These are phyloP conservation scores for Coryphaenoides rupestris DNA, from an alignment of 2,113 vertebrate genomes.

Conservation along the genomic window DNA sequence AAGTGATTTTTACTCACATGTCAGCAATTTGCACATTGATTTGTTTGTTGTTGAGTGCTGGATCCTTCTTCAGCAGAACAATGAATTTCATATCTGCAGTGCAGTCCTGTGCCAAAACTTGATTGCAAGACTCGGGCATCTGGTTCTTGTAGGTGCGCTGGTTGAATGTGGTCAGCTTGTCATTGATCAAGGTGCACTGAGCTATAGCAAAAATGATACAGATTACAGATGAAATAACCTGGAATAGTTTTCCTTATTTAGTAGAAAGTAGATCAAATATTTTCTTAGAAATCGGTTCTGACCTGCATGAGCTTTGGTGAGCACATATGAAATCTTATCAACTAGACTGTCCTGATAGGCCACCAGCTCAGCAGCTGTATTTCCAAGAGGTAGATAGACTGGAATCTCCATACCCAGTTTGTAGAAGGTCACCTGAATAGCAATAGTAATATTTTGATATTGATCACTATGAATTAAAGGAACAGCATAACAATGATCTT, in stretches of 20 bases:
- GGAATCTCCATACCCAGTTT: constrained; percentile 41
- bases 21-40: constrained; percentile 68
- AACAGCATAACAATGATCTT: neutral
- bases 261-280: neutral
- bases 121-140: constrained; percentile 75
- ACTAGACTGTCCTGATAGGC: constrained; percentile 24
- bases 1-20: constrained; percentile 65
- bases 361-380: constrained; percentile 43
- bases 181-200: constrained; percentile 49
- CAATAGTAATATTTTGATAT: neutral
- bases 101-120: constrained; percentile 79
- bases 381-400: constrained; percentile 39
- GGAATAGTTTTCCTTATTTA: neutral
- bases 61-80: constrained; percentile 71
- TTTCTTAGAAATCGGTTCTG: neutral
- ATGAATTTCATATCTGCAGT: constrained; percentile 77
- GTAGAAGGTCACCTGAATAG: constrained; percentile 47
- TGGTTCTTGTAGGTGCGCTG: constrained; percentile 55
- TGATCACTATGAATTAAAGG: neutral
- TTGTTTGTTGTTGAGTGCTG: constrained; percentile 46
- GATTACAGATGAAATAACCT: neutral
- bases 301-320: constrained; percentile 56
- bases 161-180: constrained; percentile 75
- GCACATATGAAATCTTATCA: constrained; percentile 42
- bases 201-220: constrained; percentile 33